Base-by-base conservation (phyloP, 2,888 invertebrate species). In the Agelastica alni region DNA sequence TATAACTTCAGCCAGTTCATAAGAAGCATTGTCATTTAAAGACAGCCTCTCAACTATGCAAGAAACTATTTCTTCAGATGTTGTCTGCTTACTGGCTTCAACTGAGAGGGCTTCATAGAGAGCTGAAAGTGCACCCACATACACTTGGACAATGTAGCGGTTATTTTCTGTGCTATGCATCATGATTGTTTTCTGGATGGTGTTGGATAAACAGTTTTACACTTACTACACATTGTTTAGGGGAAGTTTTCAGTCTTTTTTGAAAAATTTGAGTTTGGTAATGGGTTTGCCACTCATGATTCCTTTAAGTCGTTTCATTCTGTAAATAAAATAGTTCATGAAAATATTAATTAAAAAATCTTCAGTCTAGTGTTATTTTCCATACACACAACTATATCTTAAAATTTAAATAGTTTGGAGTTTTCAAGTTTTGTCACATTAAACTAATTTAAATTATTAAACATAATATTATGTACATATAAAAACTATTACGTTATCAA, bases 21-120 rank as follows among this genome's bases (percentile, higher is more conserved):
- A 93, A 51, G 86, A 85, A 60, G 83, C 82, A 55, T 79, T 78
- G 69, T 83, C 83, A 58, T 78, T 79, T 53, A 88, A 78, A 39
- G 82, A 81, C 30, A 88, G 78, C 63, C 86, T 79, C 70, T 92
- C 91, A 59, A 90, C 88, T 64, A 94, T 93, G 75, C 93, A 93
- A 64, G 88, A 85, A 54, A 94, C 92, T 70, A 95, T 91, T 79
- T 95, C 94, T 68, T 93, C 91, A 0, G 93, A 91, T 64, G 93
- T 92, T 54, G 93, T 93, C 76, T 92, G 91, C 74, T 93, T 94
- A 64, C 92, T 92, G 52, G 93, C 92, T 78, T 94, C 93, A 65
- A 95, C 91, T 51, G 90, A 90, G 61, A 94, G 82, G 61, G 92
- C 91, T 79, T 94, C 93, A 80, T 91, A 93, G 77, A 91, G 89